Base-by-base conservation (phyloP, 2,113 vertebrate genomes). In the Zosterops borbonicus region DNA sequence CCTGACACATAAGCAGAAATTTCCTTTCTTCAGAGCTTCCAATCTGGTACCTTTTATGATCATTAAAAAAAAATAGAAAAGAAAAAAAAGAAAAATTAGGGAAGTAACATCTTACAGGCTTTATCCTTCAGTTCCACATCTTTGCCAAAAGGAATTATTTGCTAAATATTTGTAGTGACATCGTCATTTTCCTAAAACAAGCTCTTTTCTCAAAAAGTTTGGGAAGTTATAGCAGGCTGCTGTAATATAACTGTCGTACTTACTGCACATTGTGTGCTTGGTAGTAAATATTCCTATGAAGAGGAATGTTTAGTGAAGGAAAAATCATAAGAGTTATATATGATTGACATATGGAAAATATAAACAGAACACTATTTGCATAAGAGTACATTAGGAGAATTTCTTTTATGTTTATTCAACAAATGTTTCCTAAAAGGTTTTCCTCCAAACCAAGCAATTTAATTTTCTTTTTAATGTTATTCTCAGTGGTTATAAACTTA, bases 381-480 rank as follows among this genome's bases (percentile, higher is more conserved):
- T 90, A 88, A 89, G 55, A 89, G 91, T 92, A 91, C 59, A 94
- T 96, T 93, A 84, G 58, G 69, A 95, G 83, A 83, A 93, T 71
- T 87, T 88, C 92, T 96, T 96, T 96, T 84, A 91, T 96, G 93
- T 96, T 97, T 97, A 97, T 96, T 97, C 93, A 97, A 97, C 94
- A 97, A 98, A 97, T 97, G 92, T 87, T 97, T 97, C 87, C 94
- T 97, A 82, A 96, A 98, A 97, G 89, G 91, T 96, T 97, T 97
- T 97, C 89, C 94, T 97, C 83, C 92, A 95, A 98, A 97, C 94
- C 89, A 97, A 97, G 94, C 95, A 97, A 97, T 97, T 98, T 97
- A 97, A 97, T 97, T 97, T 98, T 97, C 95, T 93, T 97, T 97
- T 97, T 95, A 87, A 96, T 94, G 96, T 95, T 97, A 95, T 97